phyloP scores from a whole-genome alignment of 2,888 invertebrate genomes.

The Torymus tubicola region DNA sequence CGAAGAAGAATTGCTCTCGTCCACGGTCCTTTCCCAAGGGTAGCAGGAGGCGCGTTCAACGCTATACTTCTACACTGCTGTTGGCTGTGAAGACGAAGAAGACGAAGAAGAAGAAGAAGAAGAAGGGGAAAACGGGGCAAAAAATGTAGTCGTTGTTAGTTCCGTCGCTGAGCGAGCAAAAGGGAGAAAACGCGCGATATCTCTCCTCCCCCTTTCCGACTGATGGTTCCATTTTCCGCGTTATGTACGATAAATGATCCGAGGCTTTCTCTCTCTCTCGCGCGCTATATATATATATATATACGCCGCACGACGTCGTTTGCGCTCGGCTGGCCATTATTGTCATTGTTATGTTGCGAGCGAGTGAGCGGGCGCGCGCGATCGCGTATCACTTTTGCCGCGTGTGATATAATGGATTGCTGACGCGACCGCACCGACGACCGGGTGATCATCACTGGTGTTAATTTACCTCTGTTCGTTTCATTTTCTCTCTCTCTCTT shows the following conservation, averaged over 20 bases:
- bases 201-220: background rate
- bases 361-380: background rate
- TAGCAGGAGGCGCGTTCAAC: slow-evolving; percentile 1
- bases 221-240: slow-evolving; percentile 40
- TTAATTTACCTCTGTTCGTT: slow-evolving; percentile 1
- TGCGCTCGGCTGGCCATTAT: slow-evolving; percentile 24
- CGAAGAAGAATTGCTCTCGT: slow-evolving; percentile 41
- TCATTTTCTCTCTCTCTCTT: background rate
- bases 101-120: slow-evolving; percentile 45
- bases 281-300: background rate
- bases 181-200: background rate
- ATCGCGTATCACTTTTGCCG: slow-evolving; percentile 25
- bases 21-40: background rate
- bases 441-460: background rate
- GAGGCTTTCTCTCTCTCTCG: background rate
- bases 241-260: slow-evolving; percentile 47
- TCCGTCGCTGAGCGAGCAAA: background rate
- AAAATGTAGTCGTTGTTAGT: slow-evolving; percentile 46
- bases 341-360: background rate
- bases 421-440: no score
- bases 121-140: slow-evolving; percentile 32
- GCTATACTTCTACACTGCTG: no score
- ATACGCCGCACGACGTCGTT: background rate
- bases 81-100: background rate
- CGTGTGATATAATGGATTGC: slow-evolving; percentile 15